Evolutionary conservation across 2,797 vertebrate genomes (phyloP).

Genomic region (Carapus acus): DNA sequence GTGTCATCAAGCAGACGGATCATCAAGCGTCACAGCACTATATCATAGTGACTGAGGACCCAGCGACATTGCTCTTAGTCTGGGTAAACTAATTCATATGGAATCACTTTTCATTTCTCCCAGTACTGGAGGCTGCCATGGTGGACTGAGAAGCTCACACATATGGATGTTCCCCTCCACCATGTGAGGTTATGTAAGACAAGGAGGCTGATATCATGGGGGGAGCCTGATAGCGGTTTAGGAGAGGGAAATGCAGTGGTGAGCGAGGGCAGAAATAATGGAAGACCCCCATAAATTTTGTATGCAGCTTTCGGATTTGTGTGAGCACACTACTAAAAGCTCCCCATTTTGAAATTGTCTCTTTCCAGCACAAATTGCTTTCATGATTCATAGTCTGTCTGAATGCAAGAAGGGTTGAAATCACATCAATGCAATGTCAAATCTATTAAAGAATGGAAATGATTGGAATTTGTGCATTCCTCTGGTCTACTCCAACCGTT

Average conservation of each 20-base stretch:
- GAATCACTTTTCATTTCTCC: constrained; percentile 31
- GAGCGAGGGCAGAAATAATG: constrained; percentile 41
- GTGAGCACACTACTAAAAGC: constrained; percentile 15
- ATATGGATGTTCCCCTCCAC: constrained; percentile 44
- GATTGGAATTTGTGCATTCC: not conserved
- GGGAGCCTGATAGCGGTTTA: constrained; percentile 46
- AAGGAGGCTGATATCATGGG: constrained; percentile 61
- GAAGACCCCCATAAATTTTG: constrained; percentile 32
- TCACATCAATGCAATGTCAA: not conserved
- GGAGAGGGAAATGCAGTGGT: not conserved
- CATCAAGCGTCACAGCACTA: constrained; percentile 30
- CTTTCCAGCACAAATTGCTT: constrained; percentile 17
- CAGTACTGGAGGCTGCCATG: constrained; percentile 20
- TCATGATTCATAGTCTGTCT: constrained; percentile 10
- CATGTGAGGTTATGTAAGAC: constrained; percentile 63
- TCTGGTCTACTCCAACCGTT: constrained; percentile 16
- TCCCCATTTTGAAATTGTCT: constrained; percentile 1
- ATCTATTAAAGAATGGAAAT: constrained; percentile 5
- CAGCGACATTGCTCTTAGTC: constrained; percentile 6
- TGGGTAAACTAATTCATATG: not conserved
- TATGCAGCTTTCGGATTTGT: constrained; percentile 25
- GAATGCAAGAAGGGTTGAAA: not conserved
- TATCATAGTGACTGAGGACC: constrained; percentile 37
- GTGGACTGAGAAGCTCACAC: constrained; percentile 40
- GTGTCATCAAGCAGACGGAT: constrained; percentile 26